Base-by-base conservation (phyloP, 35 echinoderm and acorn worm species). In the Heliocidaris tuberculata region DNA sequence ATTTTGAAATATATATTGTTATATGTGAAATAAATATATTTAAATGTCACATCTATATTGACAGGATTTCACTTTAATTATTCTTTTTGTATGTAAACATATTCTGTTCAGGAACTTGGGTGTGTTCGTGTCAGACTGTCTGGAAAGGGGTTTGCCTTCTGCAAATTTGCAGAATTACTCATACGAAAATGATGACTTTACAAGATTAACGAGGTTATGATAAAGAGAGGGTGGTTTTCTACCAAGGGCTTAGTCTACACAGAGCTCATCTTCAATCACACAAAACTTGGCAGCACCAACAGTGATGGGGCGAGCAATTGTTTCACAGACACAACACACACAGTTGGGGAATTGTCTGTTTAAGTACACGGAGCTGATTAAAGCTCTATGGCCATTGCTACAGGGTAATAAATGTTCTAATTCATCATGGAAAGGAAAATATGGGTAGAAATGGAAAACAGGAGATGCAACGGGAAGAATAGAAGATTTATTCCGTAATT, bases 21-120 rank as follows among this genome's bases (percentile, higher is more conserved):
- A 70, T 70, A 70, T 70, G 60, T 70, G 60, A 70, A 70, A 70
- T 70, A 70, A 70, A 70, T 70, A 70, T 70, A 70, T 70, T 19
- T 70, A 70, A 7, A 70, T 70, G 60, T 19, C 60, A 70, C 35
- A 19, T 70, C 5, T 52, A 70, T 16, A 21, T 70, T 21, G 60
- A 70, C 0, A 3, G 2, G 60, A 24, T 70, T 19, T 70, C 21
- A 27, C 24, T 17, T 2, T 70, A 15, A 70, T 70, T 70, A 27
- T 70, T 17, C 24, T 70, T 70, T 24, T 13, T 2, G 59, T 60
- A 2, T 60, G 59, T 60, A 13, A 9, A 19, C 0, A 19, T 19
- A 60, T 0, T 59, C 9, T 13, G 59, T 60, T 60, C 60, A 21
- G 60, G 5, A 24, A 19, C 35, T 15, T 24, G 60, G 60, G 60